Percentiles rank a stretch among this genome's conserved stretches.
Evolutionary conservation across 64 coral and sea anemone species (phyloP).

Genomic region (Dendronephthya gigantea): DNA sequence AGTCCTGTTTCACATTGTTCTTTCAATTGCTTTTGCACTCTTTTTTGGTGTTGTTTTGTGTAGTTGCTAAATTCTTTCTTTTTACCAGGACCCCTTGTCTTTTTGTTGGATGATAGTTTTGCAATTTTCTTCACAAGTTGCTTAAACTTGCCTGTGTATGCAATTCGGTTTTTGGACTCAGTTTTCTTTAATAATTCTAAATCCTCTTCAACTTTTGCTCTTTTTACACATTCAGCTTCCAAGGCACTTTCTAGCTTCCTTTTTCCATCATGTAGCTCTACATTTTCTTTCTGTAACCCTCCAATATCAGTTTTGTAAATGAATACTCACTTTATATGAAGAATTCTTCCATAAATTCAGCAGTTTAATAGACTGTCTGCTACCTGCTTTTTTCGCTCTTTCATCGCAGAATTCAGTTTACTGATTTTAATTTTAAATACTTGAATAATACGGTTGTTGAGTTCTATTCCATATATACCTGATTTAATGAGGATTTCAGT

Average conservation of each 20-base stretch:
- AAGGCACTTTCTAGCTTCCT: background rate
- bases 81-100: background rate
- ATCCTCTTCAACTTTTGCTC: background rate
- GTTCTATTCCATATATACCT: constrained; percentile 12
- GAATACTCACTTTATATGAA: background rate
- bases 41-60: constrained; percentile 20
- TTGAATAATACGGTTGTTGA: background rate
- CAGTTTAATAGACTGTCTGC: background rate
- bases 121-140: background rate
- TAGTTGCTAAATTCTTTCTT: constrained; percentile 30
- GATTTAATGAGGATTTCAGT: background rate
- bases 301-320: background rate
- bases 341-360: constrained; percentile 5
- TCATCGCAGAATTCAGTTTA: background rate
- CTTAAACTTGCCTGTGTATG: background rate
- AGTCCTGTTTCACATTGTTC: constrained; percentile 24
- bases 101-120: background rate
- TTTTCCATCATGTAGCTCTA: background rate
- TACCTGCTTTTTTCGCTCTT: background rate
- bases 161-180: background rate
- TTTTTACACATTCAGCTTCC: background rate
- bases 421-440: background rate
- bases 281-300: background rate
- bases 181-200: background rate
- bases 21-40: constrained; percentile 23